Evolutionary conservation across 1,140 invertebrate species (phyloP).

Genomic region (Monochamus saltuarius): DNA sequence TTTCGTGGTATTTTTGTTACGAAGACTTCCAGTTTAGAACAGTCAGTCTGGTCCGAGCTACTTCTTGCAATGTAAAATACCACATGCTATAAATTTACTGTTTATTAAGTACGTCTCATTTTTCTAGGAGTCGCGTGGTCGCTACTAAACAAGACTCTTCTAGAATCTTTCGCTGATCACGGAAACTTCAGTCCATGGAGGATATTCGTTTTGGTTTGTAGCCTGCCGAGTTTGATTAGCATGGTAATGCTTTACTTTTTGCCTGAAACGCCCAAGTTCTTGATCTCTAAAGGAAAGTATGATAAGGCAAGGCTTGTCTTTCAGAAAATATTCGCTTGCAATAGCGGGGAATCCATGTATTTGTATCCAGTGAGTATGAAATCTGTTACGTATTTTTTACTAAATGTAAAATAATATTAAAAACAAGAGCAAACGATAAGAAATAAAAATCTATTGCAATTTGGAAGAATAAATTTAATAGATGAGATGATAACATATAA

Average conservation of each 20-base stretch:
- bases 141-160: constrained; percentile 52
- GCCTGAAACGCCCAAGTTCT: constrained; percentile 81
- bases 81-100: background rate
- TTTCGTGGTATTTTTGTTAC: background rate
- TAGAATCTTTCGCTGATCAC: constrained; percentile 35
- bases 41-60: constrained; percentile 25
- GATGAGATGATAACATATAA: too few species aligned
- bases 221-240: constrained; percentile 67
- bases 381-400: background rate
- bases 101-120: constrained; percentile 5
- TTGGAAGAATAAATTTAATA: too few species aligned
- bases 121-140: constrained; percentile 57
- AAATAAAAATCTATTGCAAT: too few species aligned
- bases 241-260: constrained; percentile 65
- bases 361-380: constrained; percentile 62
- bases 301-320: constrained; percentile 66
- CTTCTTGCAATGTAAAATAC: constrained; percentile 21
- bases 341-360: constrained; percentile 61
- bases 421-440: too few species aligned
- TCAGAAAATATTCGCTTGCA: constrained; percentile 60
- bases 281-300: constrained; percentile 70
- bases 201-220: constrained; percentile 68
- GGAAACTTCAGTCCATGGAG: constrained; percentile 67
- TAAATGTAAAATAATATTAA: too few species aligned
- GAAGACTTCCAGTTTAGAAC: constrained; percentile 10